Base-by-base conservation (phyloP, 2,888 invertebrate species). In the Chrysina gloriosa region DNA sequence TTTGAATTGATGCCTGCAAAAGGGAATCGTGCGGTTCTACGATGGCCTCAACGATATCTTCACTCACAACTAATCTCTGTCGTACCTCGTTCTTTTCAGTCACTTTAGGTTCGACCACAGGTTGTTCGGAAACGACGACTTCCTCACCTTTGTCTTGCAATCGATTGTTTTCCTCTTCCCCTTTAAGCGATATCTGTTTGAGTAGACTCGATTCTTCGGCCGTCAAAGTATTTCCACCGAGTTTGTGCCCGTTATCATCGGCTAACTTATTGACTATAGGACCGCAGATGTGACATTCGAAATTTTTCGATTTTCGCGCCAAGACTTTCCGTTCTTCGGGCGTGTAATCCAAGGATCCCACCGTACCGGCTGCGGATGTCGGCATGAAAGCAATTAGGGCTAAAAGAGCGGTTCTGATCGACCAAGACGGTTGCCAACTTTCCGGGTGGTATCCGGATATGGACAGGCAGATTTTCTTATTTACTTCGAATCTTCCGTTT, bases 401-500 rank as follows among this genome's bases (percentile, higher is more conserved):
- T 72, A 97, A 84, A 67, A 97, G 84, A 7, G 96, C 96, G 63
- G 97, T 97, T 70, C 97, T 87, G 73, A 97, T 96, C 27, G 96
- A 96, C 97, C 97, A 97, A 2, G 95, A 96, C 23, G 97, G 97
- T 79, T 96, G 95, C 97, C 97, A 98, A 34, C 95, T 95, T 83
- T 98, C 97, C n/a, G 97, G 97, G 82, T 97, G 97, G 84, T 96
- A 92, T 3, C 95, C 96, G 69, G 96, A 97, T 77, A 97, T 97
- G 71, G 95, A 96, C 73, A 97, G 84, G 81, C 97, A 98, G 77
- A 98, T 96, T 84, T 97, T 97, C 82, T 94, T 96, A 81, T 95
- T 93, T 5, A 90, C 89, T 85, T 97, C 96, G 84, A 98, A 97
- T 73, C 97, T 88, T 50, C 97, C 97, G 83, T 96, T 97, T 1